Conservation (phyloP, 2,797 vertebrate genomes). For the Dipus sagitta region DNA sequence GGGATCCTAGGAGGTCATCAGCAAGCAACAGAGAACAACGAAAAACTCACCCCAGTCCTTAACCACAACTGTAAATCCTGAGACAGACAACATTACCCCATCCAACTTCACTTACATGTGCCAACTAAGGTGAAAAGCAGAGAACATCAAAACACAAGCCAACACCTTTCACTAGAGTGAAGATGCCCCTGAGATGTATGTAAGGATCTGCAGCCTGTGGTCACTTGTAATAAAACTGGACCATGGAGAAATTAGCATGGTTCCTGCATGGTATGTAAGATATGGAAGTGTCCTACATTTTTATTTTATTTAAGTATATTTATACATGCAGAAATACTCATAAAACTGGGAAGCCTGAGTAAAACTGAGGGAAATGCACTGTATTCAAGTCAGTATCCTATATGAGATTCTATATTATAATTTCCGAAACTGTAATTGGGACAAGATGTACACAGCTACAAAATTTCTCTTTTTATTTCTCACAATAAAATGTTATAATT, state of each 20-base stretch:
- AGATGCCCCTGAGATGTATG: background rate
- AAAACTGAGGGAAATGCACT: background rate
- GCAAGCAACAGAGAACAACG: background rate
- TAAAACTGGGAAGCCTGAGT: background rate
- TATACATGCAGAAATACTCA: background rate
- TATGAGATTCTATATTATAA: background rate
- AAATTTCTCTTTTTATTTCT: background rate
- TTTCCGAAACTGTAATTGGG: background rate
- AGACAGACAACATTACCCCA: background rate
- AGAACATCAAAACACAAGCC: background rate
- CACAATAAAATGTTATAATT: background rate
- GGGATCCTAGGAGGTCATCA: background rate
- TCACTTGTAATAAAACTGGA: background rate
- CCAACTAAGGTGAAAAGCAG: background rate
- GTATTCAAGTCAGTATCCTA: background rate
- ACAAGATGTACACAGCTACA: background rate
- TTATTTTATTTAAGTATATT: conserved; percentile 17
- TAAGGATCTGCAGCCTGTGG: background rate
- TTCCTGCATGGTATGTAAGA: background rate
- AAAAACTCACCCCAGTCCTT: background rate
- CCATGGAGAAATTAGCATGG: background rate
- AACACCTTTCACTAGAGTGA: background rate
- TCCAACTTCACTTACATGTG: background rate
- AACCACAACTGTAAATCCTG: background rate
- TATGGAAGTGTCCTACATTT: background rate